Conservation (phyloP, 2,888 invertebrate species). For the Campoplex capitator region DNA sequence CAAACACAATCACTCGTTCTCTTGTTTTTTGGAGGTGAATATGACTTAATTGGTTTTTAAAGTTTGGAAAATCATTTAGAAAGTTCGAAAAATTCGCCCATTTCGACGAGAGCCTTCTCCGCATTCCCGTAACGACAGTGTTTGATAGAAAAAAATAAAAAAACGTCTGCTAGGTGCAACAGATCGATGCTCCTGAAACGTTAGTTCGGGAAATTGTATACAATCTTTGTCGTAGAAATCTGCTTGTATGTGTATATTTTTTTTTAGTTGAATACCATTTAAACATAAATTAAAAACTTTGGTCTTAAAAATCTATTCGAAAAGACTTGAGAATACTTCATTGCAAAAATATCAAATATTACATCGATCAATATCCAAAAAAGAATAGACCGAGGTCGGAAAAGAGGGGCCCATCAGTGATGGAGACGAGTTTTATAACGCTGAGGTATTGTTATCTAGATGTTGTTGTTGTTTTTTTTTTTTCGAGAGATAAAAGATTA, state of each 20-base stretch:
- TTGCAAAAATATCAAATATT: neutral
- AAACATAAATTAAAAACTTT: neutral
- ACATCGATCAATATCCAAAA: neutral
- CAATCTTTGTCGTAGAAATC: neutral
- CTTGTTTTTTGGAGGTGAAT: neutral
- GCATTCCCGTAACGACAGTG: neutral
- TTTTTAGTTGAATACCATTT: neutral
- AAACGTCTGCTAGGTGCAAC: neutral
- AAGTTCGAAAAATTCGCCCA: neutral
- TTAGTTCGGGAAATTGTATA: neutral
- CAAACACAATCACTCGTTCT: neutral
- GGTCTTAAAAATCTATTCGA: neutral
- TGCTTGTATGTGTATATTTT: too few species aligned
- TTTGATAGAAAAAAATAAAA: neutral
- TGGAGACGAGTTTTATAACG: neutral
- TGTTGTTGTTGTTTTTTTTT: neutral
- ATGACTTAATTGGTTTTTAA: neutral
- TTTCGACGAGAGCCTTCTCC: neutral
- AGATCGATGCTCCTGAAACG: neutral
- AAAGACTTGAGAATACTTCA: neutral
- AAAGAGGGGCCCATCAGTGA: neutral
- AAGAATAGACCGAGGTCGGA: neutral
- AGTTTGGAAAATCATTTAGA: conserved; percentile 15
- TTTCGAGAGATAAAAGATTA: conserved; percentile 21
- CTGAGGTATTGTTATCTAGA: neutral